Conservation (phyloP, 1,140 invertebrate genomes). For the Tetranychus urticae region DNA sequence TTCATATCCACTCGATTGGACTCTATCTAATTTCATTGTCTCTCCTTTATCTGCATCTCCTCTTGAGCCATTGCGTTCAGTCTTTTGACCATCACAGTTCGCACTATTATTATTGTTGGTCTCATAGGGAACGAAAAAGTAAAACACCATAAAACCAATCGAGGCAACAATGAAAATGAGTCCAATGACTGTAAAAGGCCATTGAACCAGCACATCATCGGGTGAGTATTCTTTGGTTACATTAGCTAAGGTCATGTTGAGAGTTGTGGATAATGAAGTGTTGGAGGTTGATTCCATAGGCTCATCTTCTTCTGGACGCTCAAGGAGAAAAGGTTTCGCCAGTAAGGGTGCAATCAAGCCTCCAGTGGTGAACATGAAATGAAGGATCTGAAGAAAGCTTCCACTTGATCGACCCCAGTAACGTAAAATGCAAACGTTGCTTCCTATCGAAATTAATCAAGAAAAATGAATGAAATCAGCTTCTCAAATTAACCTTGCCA, state of each 20-base stretch:
- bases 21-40: too few relatives aligned
- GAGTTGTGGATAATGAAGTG: background rate
- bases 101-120: background rate
- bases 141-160: background rate
- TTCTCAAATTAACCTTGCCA: too few relatives aligned
- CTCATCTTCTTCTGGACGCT: background rate
- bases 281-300: too few relatives aligned
- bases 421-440: background rate
- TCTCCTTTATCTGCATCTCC: too few relatives aligned
- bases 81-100: too few relatives aligned
- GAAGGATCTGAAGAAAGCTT: slow-evolving; percentile 26
- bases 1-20: too few relatives aligned
- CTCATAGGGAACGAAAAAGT: background rate
- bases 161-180: background rate
- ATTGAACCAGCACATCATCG: background rate
- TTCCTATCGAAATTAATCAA: too few relatives aligned
- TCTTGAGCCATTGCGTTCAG: too few relatives aligned
- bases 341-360: slow-evolving; percentile 26
- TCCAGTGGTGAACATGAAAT: slow-evolving; percentile 27
- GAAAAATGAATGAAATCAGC: too few relatives aligned
- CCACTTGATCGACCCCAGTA: slow-evolving; percentile 25
- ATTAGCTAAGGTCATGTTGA: background rate
- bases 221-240: background rate
- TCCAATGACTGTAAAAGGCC: background rate
- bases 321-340: slow-evolving; percentile 19